Base-by-base conservation (phyloP, 1,140 invertebrate species). In the Metaphire vulgaris region DNA sequence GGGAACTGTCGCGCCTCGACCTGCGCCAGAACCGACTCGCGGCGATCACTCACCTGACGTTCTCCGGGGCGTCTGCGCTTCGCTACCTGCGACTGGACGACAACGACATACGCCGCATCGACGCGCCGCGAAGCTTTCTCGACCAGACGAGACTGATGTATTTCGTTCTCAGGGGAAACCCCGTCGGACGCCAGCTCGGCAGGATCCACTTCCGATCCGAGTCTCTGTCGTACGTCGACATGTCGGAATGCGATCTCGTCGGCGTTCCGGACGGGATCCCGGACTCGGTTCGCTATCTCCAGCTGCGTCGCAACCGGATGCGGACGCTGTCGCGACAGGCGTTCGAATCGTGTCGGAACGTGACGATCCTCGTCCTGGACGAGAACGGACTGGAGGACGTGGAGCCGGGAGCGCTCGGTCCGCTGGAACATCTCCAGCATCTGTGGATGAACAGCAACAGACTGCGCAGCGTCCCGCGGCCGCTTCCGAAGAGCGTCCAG, bases 371-470 rank as follows among this genome's bases (percentile, higher is more conserved):
- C 33, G 91, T 93, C 81, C 89, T 96, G 64, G 91, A 92, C 28
- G 89, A 91, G 68, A 96, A 95, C 81, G 87, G 88, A 76, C 88
- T 96, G 31, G 86, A 85, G 65, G 86, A 89, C 0, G 89, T 96
- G 1, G 93, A 96, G 84, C 92, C 94, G 31, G 93, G 95, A 80
- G 92, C 93, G 0, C 85, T 97, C 26, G 92, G 93, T 0, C 88
- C 93, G 30, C 83, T 94, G 29, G 92, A 94, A 81, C 89, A 91
- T 80, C 88, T 96, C 1, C 86, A 90, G 26, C 88, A 91, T 69
- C 87, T 96, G n/a, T 91, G 92, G 83, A 87, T 96, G 12, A 91
- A 92, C 77, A 90, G 91, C 74, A 96, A 96, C 69, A 78, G 76
- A n/a, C 87, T 96, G 31, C 83, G 82, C 1, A 85, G 84, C 6